Base-by-base conservation (phyloP, 2,113 vertebrate species). In the Festucalex cinctus region DNA sequence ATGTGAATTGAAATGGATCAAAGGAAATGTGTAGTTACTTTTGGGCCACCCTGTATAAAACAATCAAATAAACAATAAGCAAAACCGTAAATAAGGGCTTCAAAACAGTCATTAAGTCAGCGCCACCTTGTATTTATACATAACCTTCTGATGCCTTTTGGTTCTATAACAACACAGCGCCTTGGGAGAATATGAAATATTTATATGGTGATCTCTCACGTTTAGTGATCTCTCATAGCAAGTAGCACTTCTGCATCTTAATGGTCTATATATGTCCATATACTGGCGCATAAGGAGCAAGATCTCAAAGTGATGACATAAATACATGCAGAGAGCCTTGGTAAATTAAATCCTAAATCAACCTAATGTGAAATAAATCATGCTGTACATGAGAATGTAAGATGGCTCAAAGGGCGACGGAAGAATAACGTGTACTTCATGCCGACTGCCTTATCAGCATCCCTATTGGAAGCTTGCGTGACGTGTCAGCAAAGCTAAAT, bases 371-470 rank as follows among this genome's bases (percentile, higher is more conserved):
- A 3, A 57, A 32, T 41, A 41, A 41, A 41, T 41, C 39, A 41
- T 13, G 12, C 39, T 13, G 12, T 41, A 13, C 12, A 41, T 41
- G 39, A 41, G 12, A 12, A 39, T 32, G 14, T 17, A 32, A 17
- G 65, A 60, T 69, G 74, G 17, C 16, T 19, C 44, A 46, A 46
- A 66, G 66, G 70, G 69, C 73, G 73, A 75, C 56, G 63, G 46
- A 65, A 76, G 61, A 79, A 74, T 78, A 64, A 80, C 44, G 17
- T 46, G 44, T 19, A 19, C 17, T 46, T 46, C 19, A 46, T 46
- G 17, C 17, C 44, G 44, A 46, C 17, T 46, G 44, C 14, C 44
- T 46, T 20, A 46, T 46, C 44, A 20, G 44, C 17, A 1, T 46
- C 44, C 44, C 14, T 6, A 46, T 46, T 8, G 16, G 17, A 5